Evolutionary conservation across 2,797 vertebrate genomes (phyloP).

Genomic region (Spondyliosoma cantharus): DNA sequence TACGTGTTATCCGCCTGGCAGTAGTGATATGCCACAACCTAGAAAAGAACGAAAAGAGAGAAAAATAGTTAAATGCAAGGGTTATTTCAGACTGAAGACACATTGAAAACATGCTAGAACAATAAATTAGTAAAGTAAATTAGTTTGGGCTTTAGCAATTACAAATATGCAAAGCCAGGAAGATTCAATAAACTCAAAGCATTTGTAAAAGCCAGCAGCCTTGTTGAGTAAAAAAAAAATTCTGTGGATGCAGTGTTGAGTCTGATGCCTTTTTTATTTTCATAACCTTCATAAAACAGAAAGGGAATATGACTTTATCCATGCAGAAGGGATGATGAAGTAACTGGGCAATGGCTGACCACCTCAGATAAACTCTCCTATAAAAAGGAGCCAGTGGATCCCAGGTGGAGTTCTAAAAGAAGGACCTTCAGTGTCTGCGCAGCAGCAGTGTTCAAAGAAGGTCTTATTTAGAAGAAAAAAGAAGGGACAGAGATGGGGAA

Average conservation of each 20-base stretch:
- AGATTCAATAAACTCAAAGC: neutral
- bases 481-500: conserved; percentile 27
- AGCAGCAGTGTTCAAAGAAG: conserved; percentile 42
- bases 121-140: neutral
- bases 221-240: neutral
- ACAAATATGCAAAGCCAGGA: conserved; percentile 23
- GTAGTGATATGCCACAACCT: conserved; percentile 99
- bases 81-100: neutral
- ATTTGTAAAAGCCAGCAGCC: conserved; percentile 5
- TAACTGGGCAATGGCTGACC: conserved; percentile 18
- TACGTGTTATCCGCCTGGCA: conserved; percentile 99
- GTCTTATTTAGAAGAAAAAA: conserved; percentile 50
- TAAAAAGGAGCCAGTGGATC: conserved; percentile 45
- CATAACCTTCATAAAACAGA: neutral
- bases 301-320: conserved; percentile 6
- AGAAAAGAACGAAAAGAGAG: conserved; percentile 20
- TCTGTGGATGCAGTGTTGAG: conserved; percentile 2
- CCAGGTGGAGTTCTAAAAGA: conserved; percentile 56
- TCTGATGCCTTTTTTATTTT: conserved; percentile 15
- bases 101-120: conserved; percentile 6
- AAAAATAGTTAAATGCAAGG: neutral
- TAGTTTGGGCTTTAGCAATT: conserved; percentile 6
- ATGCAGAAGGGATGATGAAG: conserved; percentile 20
- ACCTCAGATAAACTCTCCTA: conserved; percentile 56
- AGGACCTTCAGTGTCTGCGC: conserved; percentile 43